phyloP scores from a whole-genome alignment of 1,140 invertebrate genomes.

The Spodoptera litura region DNA sequence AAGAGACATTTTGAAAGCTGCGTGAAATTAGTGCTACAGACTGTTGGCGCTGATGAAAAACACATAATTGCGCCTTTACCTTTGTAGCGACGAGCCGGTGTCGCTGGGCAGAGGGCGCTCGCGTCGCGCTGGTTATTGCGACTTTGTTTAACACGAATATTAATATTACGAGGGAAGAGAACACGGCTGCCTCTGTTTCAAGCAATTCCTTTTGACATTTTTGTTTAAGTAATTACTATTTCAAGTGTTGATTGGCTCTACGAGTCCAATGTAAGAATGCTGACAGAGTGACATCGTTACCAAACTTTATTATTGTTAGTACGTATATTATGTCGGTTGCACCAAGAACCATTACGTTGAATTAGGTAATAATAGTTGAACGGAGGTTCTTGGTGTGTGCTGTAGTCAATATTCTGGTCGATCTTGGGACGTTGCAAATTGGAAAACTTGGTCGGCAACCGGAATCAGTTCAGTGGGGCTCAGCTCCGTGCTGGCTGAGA shows the following conservation, averaged over 20 bases:
- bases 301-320: too few relatives aligned
- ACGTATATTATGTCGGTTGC: too few relatives aligned
- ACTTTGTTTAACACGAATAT: neutral
- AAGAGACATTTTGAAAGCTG: slow-evolving; percentile 82
- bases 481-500: too few relatives aligned
- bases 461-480: too few relatives aligned
- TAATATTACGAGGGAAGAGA: neutral
- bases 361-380: neutral
- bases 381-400: neutral
- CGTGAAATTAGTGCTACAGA: slow-evolving; percentile 68
- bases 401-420: slow-evolving; percentile 5
- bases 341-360: too few relatives aligned
- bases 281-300: neutral
- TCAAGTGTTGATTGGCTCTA: too few relatives aligned
- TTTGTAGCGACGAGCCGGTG: neutral
- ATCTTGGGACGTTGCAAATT: slow-evolving; percentile 4
- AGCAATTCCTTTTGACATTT: too few relatives aligned
- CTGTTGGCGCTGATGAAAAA: slow-evolving; percentile 53
- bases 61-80: slow-evolving; percentile 48
- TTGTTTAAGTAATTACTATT: too few relatives aligned
- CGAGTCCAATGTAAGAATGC: too few relatives aligned
- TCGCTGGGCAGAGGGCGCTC: neutral
- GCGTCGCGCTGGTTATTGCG: neutral
- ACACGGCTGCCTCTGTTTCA: too few relatives aligned
- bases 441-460: neutral